Percentiles rank a stretch among this genome's conserved stretches.
These are phyloP conservation scores for Tiliqua scincoides DNA, from an alignment of 2,113 vertebrate species.

Conservation along the genomic window DNA sequence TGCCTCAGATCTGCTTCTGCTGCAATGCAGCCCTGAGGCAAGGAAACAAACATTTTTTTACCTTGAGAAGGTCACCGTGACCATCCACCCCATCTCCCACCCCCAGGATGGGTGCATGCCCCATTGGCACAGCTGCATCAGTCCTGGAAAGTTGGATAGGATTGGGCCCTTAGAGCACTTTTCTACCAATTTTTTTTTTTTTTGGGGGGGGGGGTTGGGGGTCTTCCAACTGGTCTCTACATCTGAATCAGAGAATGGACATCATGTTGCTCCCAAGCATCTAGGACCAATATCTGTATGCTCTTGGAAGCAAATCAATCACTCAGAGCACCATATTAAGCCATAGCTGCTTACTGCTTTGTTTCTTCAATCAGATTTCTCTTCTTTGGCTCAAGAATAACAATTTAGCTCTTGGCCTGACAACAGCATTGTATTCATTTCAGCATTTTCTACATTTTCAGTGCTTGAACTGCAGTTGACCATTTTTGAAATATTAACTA, in stretches of 20 bases:
- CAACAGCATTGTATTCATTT: neutral
- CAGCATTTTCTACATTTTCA: conserved; percentile 19
- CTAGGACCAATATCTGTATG: neutral
- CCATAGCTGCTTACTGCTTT: neutral
- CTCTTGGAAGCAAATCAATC: neutral
- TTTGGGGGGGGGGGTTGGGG: no score
- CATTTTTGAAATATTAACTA: conserved; percentile 34
- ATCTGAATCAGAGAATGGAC: neutral
- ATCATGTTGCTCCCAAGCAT: neutral
- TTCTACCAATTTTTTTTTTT: neutral
- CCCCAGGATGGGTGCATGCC: no score
- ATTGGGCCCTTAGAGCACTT: no score
- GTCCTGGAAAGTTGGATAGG: no score
- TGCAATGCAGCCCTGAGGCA: no score
- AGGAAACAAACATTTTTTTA: no score
- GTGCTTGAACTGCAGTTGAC: conserved; percentile 29
- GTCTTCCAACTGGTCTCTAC: neutral
- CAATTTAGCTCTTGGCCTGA: conserved; percentile 23
- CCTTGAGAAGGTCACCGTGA: no score
- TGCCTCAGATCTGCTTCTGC: no score
- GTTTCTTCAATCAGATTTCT: neutral
- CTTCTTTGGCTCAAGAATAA: conserved; percentile 5
- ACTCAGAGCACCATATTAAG: neutral
- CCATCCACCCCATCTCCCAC: no score
- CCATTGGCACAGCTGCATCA: no score